These are phyloP conservation scores for Orchesella flavescens DNA, from an alignment of 2,888 invertebrate genomes.

Conservation along the genomic window DNA sequence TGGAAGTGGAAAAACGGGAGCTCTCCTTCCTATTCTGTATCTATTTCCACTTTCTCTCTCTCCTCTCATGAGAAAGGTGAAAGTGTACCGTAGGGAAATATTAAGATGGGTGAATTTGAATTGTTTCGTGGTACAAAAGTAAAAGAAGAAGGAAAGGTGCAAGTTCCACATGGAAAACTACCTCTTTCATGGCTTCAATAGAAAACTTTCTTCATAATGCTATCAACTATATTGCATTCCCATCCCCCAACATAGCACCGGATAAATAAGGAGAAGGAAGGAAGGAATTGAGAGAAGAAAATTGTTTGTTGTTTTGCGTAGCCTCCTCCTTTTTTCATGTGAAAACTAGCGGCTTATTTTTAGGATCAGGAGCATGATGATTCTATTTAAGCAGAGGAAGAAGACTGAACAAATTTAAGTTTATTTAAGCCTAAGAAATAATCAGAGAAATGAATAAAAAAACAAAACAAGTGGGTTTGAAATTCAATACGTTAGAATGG, in stretches of 20 bases:
- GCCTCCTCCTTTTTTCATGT: too few relatives aligned
- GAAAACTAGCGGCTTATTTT: too few relatives aligned
- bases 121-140: conserved; percentile 43
- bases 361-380: too few relatives aligned
- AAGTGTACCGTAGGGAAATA: conserved; percentile 53
- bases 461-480: too few relatives aligned
- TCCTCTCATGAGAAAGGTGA: conserved; percentile 30
- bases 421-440: too few relatives aligned
- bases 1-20: not conserved
- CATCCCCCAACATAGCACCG: not conserved
- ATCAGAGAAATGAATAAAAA: too few relatives aligned
- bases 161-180: not conserved
- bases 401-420: too few relatives aligned
- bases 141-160: conserved; percentile 2
- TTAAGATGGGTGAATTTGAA: conserved; percentile 52
- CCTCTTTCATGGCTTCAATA: too few relatives aligned
- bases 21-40: not conserved
- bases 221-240: not conserved
- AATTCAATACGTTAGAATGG: too few relatives aligned
- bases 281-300: not conserved
- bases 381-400: too few relatives aligned
- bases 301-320: not conserved
- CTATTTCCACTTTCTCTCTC: not conserved
- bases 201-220: not conserved
- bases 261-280: not conserved